These are phyloP conservation scores for Budorcas taxicolor DNA, from an alignment of 2,113 vertebrate species.

Conservation along the genomic window DNA sequence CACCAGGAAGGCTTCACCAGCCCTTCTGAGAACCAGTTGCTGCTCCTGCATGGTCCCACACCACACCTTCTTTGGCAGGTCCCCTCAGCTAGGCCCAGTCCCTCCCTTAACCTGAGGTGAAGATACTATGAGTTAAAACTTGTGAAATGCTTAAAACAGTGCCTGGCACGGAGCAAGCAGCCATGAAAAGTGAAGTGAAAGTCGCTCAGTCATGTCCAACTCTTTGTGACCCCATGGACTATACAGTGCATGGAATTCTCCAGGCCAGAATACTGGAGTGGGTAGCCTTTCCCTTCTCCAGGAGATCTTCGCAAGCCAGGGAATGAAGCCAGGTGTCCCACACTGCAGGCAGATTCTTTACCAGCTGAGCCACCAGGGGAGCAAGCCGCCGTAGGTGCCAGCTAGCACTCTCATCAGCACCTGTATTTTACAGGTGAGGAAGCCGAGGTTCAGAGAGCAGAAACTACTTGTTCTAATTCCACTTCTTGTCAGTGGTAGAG, in stretches of 20 bases:
- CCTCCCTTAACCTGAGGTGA: background rate
- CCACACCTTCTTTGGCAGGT: background rate
- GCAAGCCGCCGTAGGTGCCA: fast-evolving
- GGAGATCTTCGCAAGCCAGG: background rate
- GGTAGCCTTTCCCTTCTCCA: background rate
- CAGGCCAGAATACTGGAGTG: background rate
- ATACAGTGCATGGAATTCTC: background rate
- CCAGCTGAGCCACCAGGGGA: background rate
- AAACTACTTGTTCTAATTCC: background rate
- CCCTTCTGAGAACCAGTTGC: background rate
- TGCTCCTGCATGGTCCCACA: background rate
- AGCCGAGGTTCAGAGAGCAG: background rate
- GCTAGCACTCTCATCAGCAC: background rate
- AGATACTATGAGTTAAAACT: background rate
- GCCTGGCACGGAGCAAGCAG: background rate
- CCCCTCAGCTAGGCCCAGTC: background rate
- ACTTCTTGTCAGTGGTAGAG: background rate
- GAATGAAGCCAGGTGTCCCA: background rate
- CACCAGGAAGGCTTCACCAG: background rate
- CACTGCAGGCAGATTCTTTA: background rate
- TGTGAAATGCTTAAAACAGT: background rate
- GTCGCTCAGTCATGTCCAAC: background rate
- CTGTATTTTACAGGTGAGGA: background rate
- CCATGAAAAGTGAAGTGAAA: background rate
- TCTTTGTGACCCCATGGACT: background rate